Conservation (phyloP, 2,113 vertebrate species). For the Gambusia affinis region DNA sequence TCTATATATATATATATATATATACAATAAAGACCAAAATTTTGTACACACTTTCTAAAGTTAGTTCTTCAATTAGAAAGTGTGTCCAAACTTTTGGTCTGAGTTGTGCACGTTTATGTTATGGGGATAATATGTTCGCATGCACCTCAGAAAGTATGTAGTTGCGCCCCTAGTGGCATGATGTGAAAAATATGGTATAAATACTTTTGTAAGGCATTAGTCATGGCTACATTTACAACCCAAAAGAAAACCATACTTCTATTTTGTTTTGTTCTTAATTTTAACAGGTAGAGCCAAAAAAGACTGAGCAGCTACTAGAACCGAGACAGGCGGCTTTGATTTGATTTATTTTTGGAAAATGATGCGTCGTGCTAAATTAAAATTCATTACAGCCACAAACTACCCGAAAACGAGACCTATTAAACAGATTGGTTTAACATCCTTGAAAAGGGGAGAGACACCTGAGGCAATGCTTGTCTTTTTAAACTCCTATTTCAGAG, state of each 20-base stretch:
- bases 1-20: too few species aligned
- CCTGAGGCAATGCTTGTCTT: not conserved
- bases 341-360: constrained; percentile 29
- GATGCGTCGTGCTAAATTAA: constrained; percentile 9
- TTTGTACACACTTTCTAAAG: too few species aligned
- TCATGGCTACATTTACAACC: too few species aligned
- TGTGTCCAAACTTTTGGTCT: too few species aligned
- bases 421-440: constrained; percentile 5
- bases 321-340: not conserved
- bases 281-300: not conserved
- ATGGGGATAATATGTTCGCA: too few species aligned
- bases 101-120: too few species aligned
- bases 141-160: too few species aligned
- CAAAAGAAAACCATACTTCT: not conserved
- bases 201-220: not conserved
- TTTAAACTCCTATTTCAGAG: constrained; percentile 7
- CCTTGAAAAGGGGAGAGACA: constrained; percentile 10
- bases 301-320: not conserved
- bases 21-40: too few species aligned
- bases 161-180: too few species aligned
- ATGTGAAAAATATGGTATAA: not conserved
- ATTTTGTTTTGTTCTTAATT: not conserved
- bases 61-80: too few species aligned
- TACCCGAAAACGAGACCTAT: not conserved
- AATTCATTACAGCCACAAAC: constrained; percentile 8